These are phyloP conservation scores for Babylonia areolata DNA, from an alignment of 1,140 invertebrate species.

Conservation along the genomic window DNA sequence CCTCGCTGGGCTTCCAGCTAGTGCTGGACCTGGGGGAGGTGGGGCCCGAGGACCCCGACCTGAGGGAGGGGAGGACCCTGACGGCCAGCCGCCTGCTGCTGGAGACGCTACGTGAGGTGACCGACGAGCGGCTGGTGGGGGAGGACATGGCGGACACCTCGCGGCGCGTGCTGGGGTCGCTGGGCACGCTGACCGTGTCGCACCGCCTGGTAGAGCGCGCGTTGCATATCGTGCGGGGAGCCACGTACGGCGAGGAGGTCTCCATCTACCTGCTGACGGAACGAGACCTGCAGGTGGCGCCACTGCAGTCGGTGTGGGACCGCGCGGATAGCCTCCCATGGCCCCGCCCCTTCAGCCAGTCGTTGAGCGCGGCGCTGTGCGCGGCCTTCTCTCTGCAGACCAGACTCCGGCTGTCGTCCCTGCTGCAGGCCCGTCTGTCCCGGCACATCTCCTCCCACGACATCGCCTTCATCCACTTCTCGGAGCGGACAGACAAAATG, in stretches of 20 bases:
- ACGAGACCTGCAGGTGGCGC: constrained; percentile 19
- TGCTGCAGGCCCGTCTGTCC: not conserved
- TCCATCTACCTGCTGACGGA: constrained; percentile 28
- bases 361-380: constrained; percentile 16
- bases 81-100: not conserved
- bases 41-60: not conserved
- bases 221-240: constrained; percentile 7
- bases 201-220: not conserved
- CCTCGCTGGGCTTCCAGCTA: not conserved
- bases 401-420: not conserved
- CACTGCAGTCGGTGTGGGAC: not conserved
- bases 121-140: not conserved
- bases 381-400: constrained; percentile 30
- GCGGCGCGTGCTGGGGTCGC: not conserved
- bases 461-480: constrained; percentile 11
- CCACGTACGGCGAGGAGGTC: constrained; percentile 4
- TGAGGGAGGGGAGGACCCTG: not conserved
- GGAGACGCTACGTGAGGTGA: not conserved
- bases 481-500: constrained; percentile 11
- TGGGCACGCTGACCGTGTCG: not conserved
- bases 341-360: not conserved
- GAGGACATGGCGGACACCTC: not conserved
- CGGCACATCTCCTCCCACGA: constrained; percentile 1
- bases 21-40: not conserved
- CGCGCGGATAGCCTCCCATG: not conserved